Conservation (phyloP, 2,888 invertebrate species). For the Andrena flavipes region DNA sequence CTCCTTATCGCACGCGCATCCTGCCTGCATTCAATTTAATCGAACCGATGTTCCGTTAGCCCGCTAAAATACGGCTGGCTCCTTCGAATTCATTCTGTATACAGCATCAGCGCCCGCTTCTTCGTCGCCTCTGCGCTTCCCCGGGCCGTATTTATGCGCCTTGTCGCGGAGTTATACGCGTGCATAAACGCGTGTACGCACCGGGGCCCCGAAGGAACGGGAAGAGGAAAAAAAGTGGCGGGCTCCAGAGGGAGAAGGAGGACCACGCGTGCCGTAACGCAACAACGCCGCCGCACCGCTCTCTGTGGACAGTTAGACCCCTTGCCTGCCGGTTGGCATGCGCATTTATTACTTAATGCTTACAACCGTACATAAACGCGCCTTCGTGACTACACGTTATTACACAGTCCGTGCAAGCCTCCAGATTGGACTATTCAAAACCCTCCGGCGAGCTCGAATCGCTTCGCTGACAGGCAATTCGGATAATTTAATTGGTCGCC, state of each 20-base stretch:
- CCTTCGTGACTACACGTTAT: slow-evolving; percentile 53
- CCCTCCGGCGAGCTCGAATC: slow-evolving; percentile 40
- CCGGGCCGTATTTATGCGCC: slow-evolving; percentile 29
- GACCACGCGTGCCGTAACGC: slow-evolving; percentile 51
- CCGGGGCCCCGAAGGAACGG: neutral
- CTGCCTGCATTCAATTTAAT: slow-evolving; percentile 59
- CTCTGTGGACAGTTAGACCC: slow-evolving; percentile 59
- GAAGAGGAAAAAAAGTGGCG: neutral
- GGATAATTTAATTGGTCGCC: slow-evolving; percentile 55
- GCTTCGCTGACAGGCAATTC: slow-evolving; percentile 55
- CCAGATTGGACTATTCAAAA: slow-evolving; percentile 50
- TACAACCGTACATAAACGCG: slow-evolving; percentile 41
- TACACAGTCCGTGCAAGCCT: slow-evolving; percentile 46
- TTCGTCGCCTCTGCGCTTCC: slow-evolving; percentile 21
- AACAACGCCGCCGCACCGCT: slow-evolving; percentile 23
- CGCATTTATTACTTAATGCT: slow-evolving; percentile 67
- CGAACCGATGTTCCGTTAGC: slow-evolving; percentile 63
- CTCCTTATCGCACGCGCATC: slow-evolving; percentile 35
- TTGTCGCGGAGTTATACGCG: slow-evolving; percentile 39
- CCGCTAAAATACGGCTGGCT: slow-evolving; percentile 55
- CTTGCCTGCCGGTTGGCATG: slow-evolving; percentile 53
- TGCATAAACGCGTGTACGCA: slow-evolving; percentile 24
- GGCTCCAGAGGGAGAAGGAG: slow-evolving; percentile 8
- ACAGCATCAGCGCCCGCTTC: slow-evolving; percentile 7
- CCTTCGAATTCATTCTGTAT: slow-evolving; percentile 47